Conservation (phyloP, 1,140 invertebrate species). For the Drosophila cardini region DNA sequence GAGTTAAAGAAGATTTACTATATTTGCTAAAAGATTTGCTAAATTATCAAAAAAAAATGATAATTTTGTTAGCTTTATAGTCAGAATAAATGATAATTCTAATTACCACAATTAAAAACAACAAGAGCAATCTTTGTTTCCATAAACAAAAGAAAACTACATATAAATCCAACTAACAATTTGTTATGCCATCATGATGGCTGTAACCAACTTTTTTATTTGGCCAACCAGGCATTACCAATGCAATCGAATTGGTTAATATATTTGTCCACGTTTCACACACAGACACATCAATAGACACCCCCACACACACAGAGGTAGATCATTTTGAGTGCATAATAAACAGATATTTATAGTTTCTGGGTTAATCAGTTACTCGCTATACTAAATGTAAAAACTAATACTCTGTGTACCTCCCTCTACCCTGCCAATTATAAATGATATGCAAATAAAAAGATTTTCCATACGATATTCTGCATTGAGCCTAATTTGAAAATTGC, state of each 20-base stretch:
- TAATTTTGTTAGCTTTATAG: too few relatives aligned
- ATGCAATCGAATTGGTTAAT: slow-evolving; percentile 38
- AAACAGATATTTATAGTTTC: slow-evolving; percentile 36
- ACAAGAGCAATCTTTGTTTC: too few relatives aligned
- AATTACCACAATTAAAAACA: too few relatives aligned
- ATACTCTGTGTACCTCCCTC: not conserved
- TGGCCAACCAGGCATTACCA: slow-evolving; percentile 18
- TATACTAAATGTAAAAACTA: slow-evolving; percentile 54
- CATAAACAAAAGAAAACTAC: too few relatives aligned
- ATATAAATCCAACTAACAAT: not conserved
- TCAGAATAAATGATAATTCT: too few relatives aligned
- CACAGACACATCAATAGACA: slow-evolving; percentile 28
- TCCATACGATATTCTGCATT: slow-evolving; percentile 60
- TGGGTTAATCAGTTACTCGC: slow-evolving; percentile 63
- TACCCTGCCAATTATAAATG: slow-evolving; percentile 33
- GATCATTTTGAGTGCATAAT: slow-evolving; percentile 1
- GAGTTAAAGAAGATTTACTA: too few relatives aligned
- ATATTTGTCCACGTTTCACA: slow-evolving; percentile 55
- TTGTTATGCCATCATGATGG: slow-evolving; percentile 12
- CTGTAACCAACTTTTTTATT: not conserved
- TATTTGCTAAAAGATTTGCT: too few relatives aligned
- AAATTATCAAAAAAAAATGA: too few relatives aligned
- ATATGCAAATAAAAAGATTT: slow-evolving; percentile 67
- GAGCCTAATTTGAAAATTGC: slow-evolving; percentile 81
- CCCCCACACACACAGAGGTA: too few relatives aligned